Evolutionary conservation across 2,113 vertebrate species (phyloP), one percentile per base, ranked within the genome.

Genomic region (Tachycineta bicolor): DNA sequence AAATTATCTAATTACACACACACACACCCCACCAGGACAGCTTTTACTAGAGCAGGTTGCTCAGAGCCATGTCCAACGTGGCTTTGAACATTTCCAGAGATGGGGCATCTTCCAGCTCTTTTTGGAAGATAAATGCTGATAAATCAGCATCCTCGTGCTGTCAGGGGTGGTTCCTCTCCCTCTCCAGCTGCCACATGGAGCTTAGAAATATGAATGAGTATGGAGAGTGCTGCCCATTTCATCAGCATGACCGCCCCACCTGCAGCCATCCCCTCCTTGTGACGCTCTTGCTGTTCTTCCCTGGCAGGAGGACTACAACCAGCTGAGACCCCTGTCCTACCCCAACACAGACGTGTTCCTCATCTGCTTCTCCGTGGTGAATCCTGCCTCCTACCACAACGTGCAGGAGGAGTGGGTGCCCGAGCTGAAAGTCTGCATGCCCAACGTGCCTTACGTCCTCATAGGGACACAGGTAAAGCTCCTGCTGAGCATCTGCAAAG

Each of bases 381-480:
- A 99, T 74, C 98, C 99, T 10, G 98, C 99, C 70, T 99, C 99
- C 1, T 99, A 98, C 90, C 98, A 99, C 97, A 99, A 99, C 0
- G 98, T 99, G 71, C 98, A 99, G 95, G 98, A 99, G 79, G 99
- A 99, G 50, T 99, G 99, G 99, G 99, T 99, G 28, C 98, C 98
- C 0, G 98, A 99, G 85, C 98, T 99, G 69, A 99, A 98, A 77
- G 98, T 98, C 80, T 98, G 98, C 97, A 99, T 99, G 98, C 98
- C 99, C 37, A 98, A 98, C 0, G 98, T 99, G 93, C 99, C 98
- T 87, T 99, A 99, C 0, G 98, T 99, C 90, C 98, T 99, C 95
- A 99, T 99, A 83, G 99, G 98, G 83, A 99, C 98, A 53, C 99
- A 99, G 98, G 98, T 98, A 94, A 76, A 2, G 10, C 71, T 6